Evolutionary conservation across 2,797 vertebrate species (phyloP), one percentile per base, ranked within the genome.

Genomic region (Nannoperca obscura): DNA sequence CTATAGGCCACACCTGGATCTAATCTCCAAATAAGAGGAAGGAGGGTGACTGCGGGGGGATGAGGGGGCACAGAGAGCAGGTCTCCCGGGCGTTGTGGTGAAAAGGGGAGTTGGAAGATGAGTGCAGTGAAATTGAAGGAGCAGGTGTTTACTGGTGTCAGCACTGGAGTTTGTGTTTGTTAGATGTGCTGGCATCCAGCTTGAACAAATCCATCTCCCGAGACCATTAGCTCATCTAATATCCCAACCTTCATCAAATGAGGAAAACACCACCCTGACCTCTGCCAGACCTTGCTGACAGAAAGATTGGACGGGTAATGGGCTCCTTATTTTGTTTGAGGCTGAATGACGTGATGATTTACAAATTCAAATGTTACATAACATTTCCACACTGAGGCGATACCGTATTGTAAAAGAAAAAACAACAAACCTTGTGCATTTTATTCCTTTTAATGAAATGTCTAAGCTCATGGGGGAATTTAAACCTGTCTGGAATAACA

Each of bases 81-180:
- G 53, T 86, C 82, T 78, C 64, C 7, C 0, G 36, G 73, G 80
- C 15, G 75, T 65, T 67, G 75, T 46, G 70, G 76, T 75, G 57
- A 76, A 81, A 76, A 73, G 34, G 69, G 20, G 32, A 74, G 49
- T 50, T 0, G 32, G 70, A 77, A 65, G 84, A 88, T 63, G 81
- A 86, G 79, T 54, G 49, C 17, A 60, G 55, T 53, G 76, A 71
- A 83, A 81, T 32, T 63, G 55, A 76, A 81, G 64, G 74, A 81
- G 78, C 89, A 90, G 87, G 86, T 93, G 89, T 92, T 87, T 83
- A 70, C 81, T 58, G 32, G 61, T 87, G 80, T 88, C 65, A 59
- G 52, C 57, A 69, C 15, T 55, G 24, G 54, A 74, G 80, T 69
- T 69, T 40, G 66, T 80, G 76, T 80, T 77, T 3, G 46, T 80